Evolutionary conservation across 2,797 vertebrate species (phyloP).

Genomic region (Phoxinus dragarum): DNA sequence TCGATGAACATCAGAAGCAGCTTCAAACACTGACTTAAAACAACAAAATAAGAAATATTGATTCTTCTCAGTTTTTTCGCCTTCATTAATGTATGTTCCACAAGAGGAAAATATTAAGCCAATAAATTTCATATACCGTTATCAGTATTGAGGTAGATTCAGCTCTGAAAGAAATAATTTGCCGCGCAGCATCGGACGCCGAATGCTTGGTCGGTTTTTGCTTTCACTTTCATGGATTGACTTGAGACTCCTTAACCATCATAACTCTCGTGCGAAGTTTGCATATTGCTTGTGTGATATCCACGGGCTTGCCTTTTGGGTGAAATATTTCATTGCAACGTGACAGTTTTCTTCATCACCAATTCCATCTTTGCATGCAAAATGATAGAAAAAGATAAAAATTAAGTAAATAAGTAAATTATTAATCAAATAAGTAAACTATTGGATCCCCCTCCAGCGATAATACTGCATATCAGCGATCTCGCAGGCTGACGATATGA

Average conservation of each 20-base stretch:
- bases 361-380: neutral
- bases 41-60: too few species aligned
- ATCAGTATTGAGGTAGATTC: too few species aligned
- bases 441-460: neutral
- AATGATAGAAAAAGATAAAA: neutral
- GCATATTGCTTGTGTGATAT: neutral
- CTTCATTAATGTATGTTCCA: too few species aligned
- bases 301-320: neutral
- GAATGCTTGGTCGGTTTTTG: neutral
- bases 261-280: neutral
- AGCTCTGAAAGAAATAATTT: too few species aligned
- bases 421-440: neutral
- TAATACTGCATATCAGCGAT: neutral
- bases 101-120: too few species aligned
- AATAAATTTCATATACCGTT: too few species aligned
- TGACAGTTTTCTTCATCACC: neutral
- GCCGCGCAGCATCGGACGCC: too few species aligned
- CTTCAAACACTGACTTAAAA: neutral
- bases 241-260: neutral
- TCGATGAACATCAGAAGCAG: neutral
- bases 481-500: neutral
- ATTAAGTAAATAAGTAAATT: too few species aligned
- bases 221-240: neutral
- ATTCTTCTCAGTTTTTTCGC: too few species aligned
- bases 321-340: neutral